Evolutionary conservation across 1,140 invertebrate genomes (phyloP).

Genomic region (Uloborus diversus): DNA sequence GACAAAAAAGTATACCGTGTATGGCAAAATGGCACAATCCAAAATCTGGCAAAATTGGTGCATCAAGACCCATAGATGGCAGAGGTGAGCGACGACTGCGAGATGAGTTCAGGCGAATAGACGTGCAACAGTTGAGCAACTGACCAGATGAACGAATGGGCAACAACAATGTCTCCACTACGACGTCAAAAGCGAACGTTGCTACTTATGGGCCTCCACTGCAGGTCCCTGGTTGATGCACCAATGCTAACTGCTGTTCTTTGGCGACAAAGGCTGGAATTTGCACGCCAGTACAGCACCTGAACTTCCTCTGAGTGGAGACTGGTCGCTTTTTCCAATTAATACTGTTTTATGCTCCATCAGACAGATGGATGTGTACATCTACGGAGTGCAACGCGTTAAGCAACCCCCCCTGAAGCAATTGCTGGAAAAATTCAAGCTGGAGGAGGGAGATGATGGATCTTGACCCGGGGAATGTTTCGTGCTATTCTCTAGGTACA

Average conservation of each 20-base stretch:
- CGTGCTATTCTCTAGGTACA: constrained; percentile 9
- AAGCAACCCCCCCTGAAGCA: no score
- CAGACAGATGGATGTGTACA: not conserved
- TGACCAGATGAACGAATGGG: no score
- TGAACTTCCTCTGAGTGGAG: no score
- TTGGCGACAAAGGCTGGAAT: constrained; percentile 4
- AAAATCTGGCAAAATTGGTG: no score
- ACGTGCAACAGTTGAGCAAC: not conserved
- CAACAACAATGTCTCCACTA: not conserved
- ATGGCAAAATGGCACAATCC: no score
- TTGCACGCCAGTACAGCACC: constrained; percentile 1
- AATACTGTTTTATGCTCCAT: not conserved
- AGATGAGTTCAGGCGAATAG: no score
- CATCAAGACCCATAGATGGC: not conserved
- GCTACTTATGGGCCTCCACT: not conserved
- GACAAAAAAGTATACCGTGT: no score
- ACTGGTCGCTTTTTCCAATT: not conserved
- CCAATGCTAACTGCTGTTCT: not conserved
- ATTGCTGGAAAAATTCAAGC: not conserved
- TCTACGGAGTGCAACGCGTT: not conserved
- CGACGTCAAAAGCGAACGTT: not conserved
- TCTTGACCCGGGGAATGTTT: not conserved
- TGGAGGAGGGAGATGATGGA: not conserved
- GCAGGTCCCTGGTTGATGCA: not conserved
- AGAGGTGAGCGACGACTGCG: not conserved